These are phyloP conservation scores for Gymnocephalus cernua DNA, from an alignment of 2,113 vertebrate species.

Conservation along the genomic window DNA sequence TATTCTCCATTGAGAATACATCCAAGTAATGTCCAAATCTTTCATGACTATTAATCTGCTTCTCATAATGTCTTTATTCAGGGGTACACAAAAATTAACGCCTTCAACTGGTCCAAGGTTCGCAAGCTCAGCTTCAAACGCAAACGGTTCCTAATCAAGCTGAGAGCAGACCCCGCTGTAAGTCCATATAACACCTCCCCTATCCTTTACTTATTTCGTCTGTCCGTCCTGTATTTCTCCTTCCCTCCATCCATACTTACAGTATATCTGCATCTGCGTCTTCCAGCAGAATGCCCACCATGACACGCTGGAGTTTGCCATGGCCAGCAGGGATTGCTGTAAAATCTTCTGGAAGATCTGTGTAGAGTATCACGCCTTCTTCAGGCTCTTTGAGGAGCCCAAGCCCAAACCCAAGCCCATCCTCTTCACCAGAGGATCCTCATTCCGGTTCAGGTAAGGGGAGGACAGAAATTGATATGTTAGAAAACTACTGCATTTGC, in stretches of 20 bases:
- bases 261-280: background rate
- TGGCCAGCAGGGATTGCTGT: slow-evolving; percentile 95
- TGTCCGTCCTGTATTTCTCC: background rate
- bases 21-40: background rate
- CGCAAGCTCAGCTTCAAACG: slow-evolving; percentile 98
- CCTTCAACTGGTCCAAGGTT: slow-evolving; percentile 98
- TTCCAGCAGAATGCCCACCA: slow-evolving; percentile 89
- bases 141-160: slow-evolving; percentile 95
- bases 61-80: slow-evolving; percentile 53
- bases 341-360: slow-evolving; percentile 99
- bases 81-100: slow-evolving; percentile 96
- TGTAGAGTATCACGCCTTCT: slow-evolving; percentile 97
- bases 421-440: slow-evolving; percentile 95
- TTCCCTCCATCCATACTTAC: background rate
- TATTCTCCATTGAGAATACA: background rate
- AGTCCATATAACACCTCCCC: slow-evolving; percentile 65
- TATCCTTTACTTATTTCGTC: background rate
- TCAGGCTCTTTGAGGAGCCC: slow-evolving; percentile 96
- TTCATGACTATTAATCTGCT: background rate
- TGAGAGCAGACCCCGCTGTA: slow-evolving; percentile 91
- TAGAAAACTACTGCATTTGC: accelerated
- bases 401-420: slow-evolving; percentile 95
- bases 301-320: slow-evolving; percentile 95
- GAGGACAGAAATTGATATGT: background rate
- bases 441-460: slow-evolving; percentile 94